These are phyloP conservation scores for Trachelus troglodyta DNA, from an alignment of 2,888 invertebrate genomes.

Conservation along the genomic window DNA sequence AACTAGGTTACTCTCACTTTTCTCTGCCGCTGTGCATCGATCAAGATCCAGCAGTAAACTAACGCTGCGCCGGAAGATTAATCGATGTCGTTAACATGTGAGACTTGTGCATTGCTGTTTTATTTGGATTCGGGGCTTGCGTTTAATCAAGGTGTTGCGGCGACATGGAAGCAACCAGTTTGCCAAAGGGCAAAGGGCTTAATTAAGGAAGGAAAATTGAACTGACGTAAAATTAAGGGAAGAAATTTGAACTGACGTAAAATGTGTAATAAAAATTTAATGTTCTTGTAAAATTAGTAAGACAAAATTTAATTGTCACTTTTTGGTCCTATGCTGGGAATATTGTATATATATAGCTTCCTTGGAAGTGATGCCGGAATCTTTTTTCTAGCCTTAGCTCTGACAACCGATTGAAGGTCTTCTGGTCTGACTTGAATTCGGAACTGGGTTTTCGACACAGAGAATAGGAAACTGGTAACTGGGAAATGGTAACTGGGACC, in stretches of 20 bases:
- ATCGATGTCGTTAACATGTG: not conserved
- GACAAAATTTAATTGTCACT: not conserved
- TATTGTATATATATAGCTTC: not conserved
- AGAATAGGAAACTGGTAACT: not conserved
- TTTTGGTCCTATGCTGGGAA: not conserved
- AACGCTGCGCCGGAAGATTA: not conserved
- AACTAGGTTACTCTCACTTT: not conserved
- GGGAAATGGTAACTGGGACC: not conserved
- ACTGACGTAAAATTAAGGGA: not conserved
- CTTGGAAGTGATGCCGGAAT: not conserved
- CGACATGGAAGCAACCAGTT: constrained; percentile 8
- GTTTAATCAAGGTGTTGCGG: constrained; percentile 38
- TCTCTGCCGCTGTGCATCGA: not conserved
- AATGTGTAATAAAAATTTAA: not conserved
- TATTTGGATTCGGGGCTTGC: constrained; percentile 46
- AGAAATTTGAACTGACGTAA: not conserved
- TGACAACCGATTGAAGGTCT: not conserved
- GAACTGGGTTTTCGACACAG: not conserved
- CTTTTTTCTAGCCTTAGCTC: not conserved
- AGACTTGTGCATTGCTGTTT: constrained; percentile 32
- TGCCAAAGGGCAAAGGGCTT: not conserved
- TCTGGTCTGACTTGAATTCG: not conserved
- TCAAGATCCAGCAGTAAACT: not conserved
- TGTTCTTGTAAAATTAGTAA: not conserved
- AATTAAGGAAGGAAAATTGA: not conserved